phyloP scores from a whole-genome alignment of 2,888 invertebrate genomes.

The Macrosiphum euphorbiae region DNA sequence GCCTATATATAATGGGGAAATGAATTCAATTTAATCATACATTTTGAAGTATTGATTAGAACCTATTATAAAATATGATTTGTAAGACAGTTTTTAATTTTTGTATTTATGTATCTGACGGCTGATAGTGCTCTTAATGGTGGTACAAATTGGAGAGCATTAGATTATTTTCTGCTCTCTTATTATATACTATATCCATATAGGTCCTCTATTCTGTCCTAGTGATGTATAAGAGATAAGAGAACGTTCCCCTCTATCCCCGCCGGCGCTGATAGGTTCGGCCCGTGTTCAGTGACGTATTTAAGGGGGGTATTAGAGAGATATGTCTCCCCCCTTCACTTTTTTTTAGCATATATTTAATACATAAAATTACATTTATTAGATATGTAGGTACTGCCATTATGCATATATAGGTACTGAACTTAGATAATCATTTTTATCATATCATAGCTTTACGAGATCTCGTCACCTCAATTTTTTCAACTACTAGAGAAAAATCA shows the following conservation, averaged over 20 bases:
- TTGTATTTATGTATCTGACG: too few relatives aligned
- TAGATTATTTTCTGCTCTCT: neutral
- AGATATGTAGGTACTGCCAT: too few relatives aligned
- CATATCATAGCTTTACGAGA: too few relatives aligned
- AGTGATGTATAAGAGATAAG: neutral
- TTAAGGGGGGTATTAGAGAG: too few relatives aligned
- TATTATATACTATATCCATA: neutral
- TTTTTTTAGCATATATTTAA: too few relatives aligned
- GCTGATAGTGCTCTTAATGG: too few relatives aligned
- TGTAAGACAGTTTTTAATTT: neutral
- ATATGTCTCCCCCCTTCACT: too few relatives aligned
- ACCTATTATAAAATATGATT: neutral
- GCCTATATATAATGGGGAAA: neutral
- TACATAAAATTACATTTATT: too few relatives aligned
- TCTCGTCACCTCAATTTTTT: too few relatives aligned
- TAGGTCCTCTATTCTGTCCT: neutral
- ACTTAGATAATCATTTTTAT: too few relatives aligned
- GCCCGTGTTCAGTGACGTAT: neutral
- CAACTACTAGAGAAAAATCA: too few relatives aligned
- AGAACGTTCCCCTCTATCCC: neutral
- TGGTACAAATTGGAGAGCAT: neutral
- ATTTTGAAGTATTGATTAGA: neutral
- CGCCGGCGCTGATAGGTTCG: neutral
- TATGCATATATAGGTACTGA: too few relatives aligned
- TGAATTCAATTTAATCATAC: neutral